phyloP scores from a whole-genome alignment of 2,113 vertebrate genomes.

The Sapajus apella region DNA sequence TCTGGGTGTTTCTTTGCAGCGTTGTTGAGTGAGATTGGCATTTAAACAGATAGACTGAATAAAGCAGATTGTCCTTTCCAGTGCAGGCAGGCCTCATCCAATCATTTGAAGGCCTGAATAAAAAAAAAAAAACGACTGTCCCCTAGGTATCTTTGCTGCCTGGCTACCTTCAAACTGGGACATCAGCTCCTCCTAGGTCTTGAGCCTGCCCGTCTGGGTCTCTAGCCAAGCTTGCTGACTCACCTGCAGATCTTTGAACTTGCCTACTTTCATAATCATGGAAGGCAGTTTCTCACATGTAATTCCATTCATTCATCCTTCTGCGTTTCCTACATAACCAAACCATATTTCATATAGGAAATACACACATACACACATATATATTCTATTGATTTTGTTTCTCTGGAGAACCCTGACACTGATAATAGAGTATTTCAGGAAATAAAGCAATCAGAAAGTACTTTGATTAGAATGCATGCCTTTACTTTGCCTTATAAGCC shows the following conservation, averaged over 20 bases:
- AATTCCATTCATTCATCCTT: neutral
- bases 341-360: neutral
- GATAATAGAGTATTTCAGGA: neutral
- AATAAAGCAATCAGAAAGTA: neutral
- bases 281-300: too few species aligned
- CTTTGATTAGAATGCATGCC: neutral
- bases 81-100: neutral
- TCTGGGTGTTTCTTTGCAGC: neutral
- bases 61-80: neutral
- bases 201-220: too few species aligned
- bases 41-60: neutral
- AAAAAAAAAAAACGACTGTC: neutral
- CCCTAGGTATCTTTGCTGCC: neutral
- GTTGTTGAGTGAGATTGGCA: neutral
- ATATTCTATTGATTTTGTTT: neutral
- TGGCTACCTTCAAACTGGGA: too few species aligned
- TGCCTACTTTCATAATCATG: neutral
- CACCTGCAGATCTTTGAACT: neutral
- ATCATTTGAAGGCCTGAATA: neutral
- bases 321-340: neutral
- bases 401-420: neutral
- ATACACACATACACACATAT: neutral
- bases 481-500: conserved; percentile 19
- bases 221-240: neutral
- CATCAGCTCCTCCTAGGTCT: neutral